Conservation (phyloP, 2,113 vertebrate genomes). For the Neotoma lepida region DNA sequence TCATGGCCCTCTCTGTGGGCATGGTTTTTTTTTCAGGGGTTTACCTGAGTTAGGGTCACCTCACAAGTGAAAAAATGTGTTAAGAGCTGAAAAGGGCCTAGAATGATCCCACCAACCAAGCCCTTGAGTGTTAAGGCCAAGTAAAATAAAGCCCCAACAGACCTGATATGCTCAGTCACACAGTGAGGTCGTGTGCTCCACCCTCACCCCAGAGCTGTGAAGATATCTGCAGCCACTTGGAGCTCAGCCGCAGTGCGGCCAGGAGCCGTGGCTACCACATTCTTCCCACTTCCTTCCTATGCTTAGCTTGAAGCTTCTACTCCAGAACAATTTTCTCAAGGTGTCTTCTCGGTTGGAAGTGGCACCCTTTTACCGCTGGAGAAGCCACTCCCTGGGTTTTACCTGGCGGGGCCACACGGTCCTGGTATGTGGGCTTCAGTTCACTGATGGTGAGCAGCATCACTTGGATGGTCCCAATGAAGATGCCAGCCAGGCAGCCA, state of each 20-base stretch:
- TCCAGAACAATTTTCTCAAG: neutral
- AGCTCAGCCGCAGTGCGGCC: neutral
- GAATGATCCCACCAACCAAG: neutral
- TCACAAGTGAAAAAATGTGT: neutral
- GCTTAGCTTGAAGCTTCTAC: neutral
- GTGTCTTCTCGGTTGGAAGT: neutral
- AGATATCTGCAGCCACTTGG: neutral
- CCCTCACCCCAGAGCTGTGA: neutral
- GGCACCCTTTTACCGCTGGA: no score
- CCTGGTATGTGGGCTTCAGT: conserved; percentile 97
- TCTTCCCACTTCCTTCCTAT: neutral
- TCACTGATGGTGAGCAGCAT: conserved; percentile 95
- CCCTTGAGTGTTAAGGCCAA: rapidly evolving
- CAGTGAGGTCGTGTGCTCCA: neutral
- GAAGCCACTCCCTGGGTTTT: conserved; percentile 63
- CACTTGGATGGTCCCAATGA: conserved; percentile 98
- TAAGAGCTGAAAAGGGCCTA: neutral
- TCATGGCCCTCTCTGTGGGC: neutral
- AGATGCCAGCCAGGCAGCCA: conserved; percentile 97
- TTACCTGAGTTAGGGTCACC: neutral
- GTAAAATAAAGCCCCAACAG: rapidly evolving
- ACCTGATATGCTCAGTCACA: neutral
- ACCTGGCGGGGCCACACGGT: conserved; percentile 99
- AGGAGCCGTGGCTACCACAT: neutral
- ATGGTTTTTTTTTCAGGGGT: neutral